Conservation (phyloP, 1,140 invertebrate species). For the Pollicipes pollicipes region DNA sequence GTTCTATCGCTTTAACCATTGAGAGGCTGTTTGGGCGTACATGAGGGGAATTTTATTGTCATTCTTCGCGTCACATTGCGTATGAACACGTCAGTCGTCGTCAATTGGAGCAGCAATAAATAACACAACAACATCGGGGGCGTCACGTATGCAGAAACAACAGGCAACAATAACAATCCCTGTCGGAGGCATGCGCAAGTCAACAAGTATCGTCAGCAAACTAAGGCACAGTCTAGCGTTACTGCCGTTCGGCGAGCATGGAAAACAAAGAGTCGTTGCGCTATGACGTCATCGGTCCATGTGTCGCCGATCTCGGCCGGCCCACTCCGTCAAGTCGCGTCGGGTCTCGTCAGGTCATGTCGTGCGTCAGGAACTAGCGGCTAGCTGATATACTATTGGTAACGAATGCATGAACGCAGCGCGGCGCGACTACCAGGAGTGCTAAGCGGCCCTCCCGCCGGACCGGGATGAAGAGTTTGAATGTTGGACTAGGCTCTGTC, state of each 20-base stretch:
- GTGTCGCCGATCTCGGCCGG: background rate
- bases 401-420: constrained; percentile 1
- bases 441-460: background rate
- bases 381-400: background rate
- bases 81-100: background rate
- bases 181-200: background rate
- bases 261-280: no score
- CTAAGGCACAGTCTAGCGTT: background rate
- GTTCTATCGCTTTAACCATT: no score
- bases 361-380: background rate
- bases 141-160: background rate
- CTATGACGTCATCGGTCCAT: background rate
- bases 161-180: background rate
- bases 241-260: no score
- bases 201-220: background rate
- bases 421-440: background rate
- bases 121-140: background rate
- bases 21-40: background rate
- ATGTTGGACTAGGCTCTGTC: background rate
- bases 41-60: background rate
- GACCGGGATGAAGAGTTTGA: background rate
- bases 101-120: background rate
- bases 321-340: background rate
- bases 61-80: background rate
- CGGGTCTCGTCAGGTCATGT: no score